These are phyloP conservation scores for Armadillidium nasatum DNA, from an alignment of 1,140 invertebrate genomes.

Conservation along the genomic window DNA sequence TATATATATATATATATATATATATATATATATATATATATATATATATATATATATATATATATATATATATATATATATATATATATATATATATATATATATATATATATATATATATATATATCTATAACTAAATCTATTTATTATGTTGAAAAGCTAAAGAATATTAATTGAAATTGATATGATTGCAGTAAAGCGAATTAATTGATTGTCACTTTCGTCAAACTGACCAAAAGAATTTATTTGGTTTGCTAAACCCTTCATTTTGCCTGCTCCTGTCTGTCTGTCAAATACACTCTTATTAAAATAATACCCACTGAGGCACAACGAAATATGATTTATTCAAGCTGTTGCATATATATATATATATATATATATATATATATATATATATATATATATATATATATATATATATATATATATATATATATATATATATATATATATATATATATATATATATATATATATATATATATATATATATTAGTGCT, in stretches of 20 bases:
- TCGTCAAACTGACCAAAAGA: too few species aligned
- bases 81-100: not conserved
- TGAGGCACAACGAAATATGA: too few species aligned
- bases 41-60: slow-evolving; percentile 13
- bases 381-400: slow-evolving; percentile 15
- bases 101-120: not conserved
- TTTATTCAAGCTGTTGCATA: too few species aligned
- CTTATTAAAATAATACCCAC: too few species aligned
- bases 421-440: slow-evolving; percentile 15
- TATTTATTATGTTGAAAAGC: too few species aligned
- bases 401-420: slow-evolving; percentile 15
- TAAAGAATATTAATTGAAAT: too few species aligned
- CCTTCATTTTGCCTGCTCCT: too few species aligned
- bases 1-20: not conserved
- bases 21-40: slow-evolving; percentile 13
- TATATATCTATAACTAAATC: too few species aligned
- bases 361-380: not conserved
- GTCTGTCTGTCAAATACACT: too few species aligned
- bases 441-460: slow-evolving; percentile 15
- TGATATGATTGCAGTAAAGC: too few species aligned
- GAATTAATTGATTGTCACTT: too few species aligned
- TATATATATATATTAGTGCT: not conserved
- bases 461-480: slow-evolving; percentile 10
- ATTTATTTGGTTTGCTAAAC: too few species aligned
- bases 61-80: not conserved